Base-by-base conservation (phyloP, 2,113 vertebrate genomes). In the Macquaria australasica region DNA sequence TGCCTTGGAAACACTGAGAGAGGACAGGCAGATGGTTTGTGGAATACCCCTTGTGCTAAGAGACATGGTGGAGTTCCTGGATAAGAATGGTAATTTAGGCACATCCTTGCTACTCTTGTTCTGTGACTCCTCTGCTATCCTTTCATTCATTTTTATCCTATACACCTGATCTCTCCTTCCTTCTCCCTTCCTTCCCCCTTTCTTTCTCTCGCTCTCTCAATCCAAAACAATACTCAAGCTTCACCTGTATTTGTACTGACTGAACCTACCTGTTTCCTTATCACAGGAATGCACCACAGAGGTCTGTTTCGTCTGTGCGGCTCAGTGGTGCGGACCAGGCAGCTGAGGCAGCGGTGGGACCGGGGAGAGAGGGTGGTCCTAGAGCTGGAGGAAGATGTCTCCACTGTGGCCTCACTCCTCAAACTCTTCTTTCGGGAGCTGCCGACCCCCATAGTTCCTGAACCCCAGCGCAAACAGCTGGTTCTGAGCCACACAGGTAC, bases 371-470 rank as follows among this genome's bases (percentile, higher is more conserved):
- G 82, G 55, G 90, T 97, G 81, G 93, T 95, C 55, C 90, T 97
- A 68, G 25, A 92, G 74, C 89, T 79, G 8, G 95, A 96, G 48
- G 93, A 88, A 45, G 96, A 97, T 59, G 89, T 96, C 63, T 85
- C 95, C 77, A 95, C 94, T n/a, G 95, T 96, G 70, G 96, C 96
- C 20, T 96, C 96, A 2, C 94, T 97, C 11, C 92, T 97, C 68
- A 97, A 97, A 88, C 94, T 96, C 20, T 97, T 97, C 89, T 79
- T 97, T 50, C 92, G 96, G 84, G 96, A 97, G 81, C 90, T 97
- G 16, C 97, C 96, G 5, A 85, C 89, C 23, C 94, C 96, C 51
- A 25, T 97, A 68, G 89, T 97, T 39, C 96, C 96, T 4, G 94
- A 95, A 37, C 50, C 77, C 18, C 72, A 94, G 12, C 91, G 91